Conservation (phyloP, 1,140 invertebrate genomes). For the Rhagoletis zephyria region DNA sequence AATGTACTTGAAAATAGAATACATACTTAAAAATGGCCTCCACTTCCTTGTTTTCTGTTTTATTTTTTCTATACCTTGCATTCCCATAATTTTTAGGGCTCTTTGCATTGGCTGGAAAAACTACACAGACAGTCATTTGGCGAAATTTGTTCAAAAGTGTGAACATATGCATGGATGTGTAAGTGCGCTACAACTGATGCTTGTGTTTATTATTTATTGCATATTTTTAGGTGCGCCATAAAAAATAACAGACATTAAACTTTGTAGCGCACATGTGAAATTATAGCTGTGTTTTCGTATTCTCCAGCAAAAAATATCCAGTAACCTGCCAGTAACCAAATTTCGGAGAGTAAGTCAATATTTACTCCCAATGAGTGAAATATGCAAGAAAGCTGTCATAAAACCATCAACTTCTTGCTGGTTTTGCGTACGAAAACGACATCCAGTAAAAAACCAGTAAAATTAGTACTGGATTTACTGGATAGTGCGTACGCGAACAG, state of each 20-base stretch:
- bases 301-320: too few species aligned
- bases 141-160: not conserved
- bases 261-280: not conserved
- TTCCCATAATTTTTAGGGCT: not conserved
- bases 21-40: not conserved
- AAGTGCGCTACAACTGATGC: too few species aligned
- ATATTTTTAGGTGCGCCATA: conserved; percentile 35
- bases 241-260: not conserved
- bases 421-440: too few species aligned
- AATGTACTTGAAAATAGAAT: not conserved
- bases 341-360: too few species aligned
- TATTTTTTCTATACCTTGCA: not conserved
- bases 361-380: too few species aligned
- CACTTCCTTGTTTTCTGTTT: not conserved
- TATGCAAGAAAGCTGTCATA: too few species aligned
- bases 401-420: too few species aligned
- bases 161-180: not conserved
- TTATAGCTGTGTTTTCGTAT: too few species aligned
- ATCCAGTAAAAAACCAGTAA: too few species aligned
- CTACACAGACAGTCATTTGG: not conserved
- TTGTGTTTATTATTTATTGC: conserved; percentile 23
- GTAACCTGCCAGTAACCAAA: too few species aligned
- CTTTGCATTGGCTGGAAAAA: not conserved
- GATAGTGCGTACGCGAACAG: too few species aligned
- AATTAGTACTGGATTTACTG: too few species aligned